These are phyloP conservation scores for Chrysaora quinquecirrha DNA, from an alignment of 30 jellyfish, hydroid and myxozoan genomes.

Conservation along the genomic window DNA sequence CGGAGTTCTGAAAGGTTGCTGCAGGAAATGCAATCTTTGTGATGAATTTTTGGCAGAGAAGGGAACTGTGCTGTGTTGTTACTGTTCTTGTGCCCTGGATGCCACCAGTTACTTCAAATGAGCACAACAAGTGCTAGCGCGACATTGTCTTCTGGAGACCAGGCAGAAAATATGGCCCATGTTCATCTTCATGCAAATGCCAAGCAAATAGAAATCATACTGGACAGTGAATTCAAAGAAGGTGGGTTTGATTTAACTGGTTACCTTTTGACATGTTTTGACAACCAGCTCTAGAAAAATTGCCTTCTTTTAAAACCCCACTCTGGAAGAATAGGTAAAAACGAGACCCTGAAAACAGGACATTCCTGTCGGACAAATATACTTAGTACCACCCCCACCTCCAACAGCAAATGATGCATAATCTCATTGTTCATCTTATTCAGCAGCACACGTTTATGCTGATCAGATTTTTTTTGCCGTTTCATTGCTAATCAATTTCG, in stretches of 20 bases:
- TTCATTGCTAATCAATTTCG: too few species aligned
- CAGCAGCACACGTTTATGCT: too few species aligned
- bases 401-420: too few species aligned
- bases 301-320: too few species aligned
- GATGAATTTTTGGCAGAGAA: neutral
- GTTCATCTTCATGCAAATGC: neutral
- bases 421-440: too few species aligned
- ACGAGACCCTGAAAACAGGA: too few species aligned
- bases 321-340: too few species aligned
- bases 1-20: neutral
- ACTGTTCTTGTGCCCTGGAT: conserved; percentile 3
- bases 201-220: neutral
- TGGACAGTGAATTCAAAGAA: neutral
- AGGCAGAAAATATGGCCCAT: neutral
- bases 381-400: too few species aligned
- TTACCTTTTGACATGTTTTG: neutral
- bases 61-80: neutral
- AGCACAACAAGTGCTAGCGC: neutral
- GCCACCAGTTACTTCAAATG: neutral
- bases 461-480: too few species aligned
- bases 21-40: neutral
- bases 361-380: too few species aligned
- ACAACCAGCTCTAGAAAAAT: too few species aligned
- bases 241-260: neutral
- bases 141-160: neutral